Evolutionary conservation across 2,113 vertebrate species (phyloP), one percentile per base, ranked within the genome.

Genomic region (Anguilla japonica): DNA sequence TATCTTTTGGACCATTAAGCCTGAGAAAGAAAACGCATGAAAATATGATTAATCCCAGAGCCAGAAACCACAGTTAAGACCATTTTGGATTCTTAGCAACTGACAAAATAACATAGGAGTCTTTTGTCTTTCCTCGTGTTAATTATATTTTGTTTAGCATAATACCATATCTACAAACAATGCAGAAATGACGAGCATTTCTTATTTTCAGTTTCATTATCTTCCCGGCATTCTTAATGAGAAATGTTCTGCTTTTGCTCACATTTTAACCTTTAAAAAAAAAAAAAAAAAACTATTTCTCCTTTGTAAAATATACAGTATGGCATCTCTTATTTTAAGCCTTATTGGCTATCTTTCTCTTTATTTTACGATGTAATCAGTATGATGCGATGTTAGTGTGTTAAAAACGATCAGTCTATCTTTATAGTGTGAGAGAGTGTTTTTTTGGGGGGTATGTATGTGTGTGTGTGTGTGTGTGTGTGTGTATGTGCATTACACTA

Each of bases 1-100:
- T 83, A 43, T 71, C 57, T 79, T 85, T 87, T 67, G 81, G 81
- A 83, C 82, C 86, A 83, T 83, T 78, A 83, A 50, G 86, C 56
- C 43, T 26, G 26, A 11, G 79, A 56, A 75, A 78, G 81, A 80
- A 71, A 82, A 56, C 40, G 84, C 84, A 83, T 83, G 34, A 87
- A 87, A 83, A 56, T 50, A 57, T 60, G 46, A 82, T 83, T 83
- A 82, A 83, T 83, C 86, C 57, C 34, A 14, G 41, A 87, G 46
- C 81, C 81, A 83, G 63, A 75, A 63, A 75, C 60, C 29, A 50
- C 29, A 22, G 63, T 71, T 14, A 75, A 75, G 53, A 78, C 43
- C 40, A 18, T 22, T 57, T 81, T 0, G n/a, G 56, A 82, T 46
- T 46, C 29, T 50, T n/a, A 85, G 20, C 71, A 75, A 75, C 26